Evolutionary conservation across 1,140 invertebrate species (phyloP), one percentile per base, ranked within the genome.

Genomic region (Zaprionus ghesquierei): DNA sequence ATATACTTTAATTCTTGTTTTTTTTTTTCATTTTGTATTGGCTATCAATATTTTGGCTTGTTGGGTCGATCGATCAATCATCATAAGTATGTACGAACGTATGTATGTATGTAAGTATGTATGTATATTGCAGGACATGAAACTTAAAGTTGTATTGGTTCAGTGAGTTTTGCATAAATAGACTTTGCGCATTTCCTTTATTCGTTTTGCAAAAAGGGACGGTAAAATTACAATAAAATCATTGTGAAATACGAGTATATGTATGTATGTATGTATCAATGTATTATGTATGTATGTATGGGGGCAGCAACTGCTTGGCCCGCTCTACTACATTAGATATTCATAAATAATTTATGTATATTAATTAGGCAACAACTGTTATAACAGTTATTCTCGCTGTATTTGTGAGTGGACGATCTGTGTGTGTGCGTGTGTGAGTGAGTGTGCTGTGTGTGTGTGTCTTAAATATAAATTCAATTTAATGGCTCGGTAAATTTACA

Each of bases 191-290:
- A 31, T 53, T 33, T 46, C 18, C 44, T 72, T 65, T 29, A 9
- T 35, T 75, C 49, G 46, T 74, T 76, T 89, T 72, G 84, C 84
- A 91, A 81, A 90, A 91, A 91, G 89, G 89, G 89, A 90, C 89
- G 89, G 89, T 90, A 89, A 90, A 90, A 90, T 90, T 90, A 90
- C 89, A 90, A 90, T 90, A 90, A 90, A 90, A 90, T 90, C 84
- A 90, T 90, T 82, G 64, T 75, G 80, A 89, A 87, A 87, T 81
- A 81, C 76, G 38, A 51, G 29, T 51, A 61, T 62, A 61, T 60
- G 51, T 75, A 46, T 81, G 53, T 81, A 71, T 84, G n/a, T 79
- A 53, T 62, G 29, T 51, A 61, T 22, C 44, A 35, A 81, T 81
- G 70, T 65, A 70, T 71, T 62, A 61, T 60, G 51, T 75, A 46